Base-by-base conservation (phyloP, 2,797 vertebrate species). In the Anguilla marmorata region DNA sequence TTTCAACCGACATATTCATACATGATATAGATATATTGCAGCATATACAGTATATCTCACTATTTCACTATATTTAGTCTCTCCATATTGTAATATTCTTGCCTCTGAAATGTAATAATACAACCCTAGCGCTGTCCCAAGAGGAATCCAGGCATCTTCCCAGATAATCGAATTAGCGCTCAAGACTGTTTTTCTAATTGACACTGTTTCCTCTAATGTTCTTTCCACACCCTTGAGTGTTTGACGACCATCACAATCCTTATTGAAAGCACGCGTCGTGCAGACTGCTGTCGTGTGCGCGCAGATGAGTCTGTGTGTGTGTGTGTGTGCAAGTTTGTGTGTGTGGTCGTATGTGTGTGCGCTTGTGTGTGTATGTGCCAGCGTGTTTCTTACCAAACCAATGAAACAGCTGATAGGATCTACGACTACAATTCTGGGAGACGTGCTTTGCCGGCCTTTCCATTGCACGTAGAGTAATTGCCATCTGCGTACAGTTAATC, bases 141-240 rank as follows among this genome's bases (percentile, higher is more conserved):
- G 79, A 80, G 79, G 24, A 82, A 82, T 21, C 19, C 79, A 50
- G 27, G 41, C 41, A 82, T 82, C 79, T 82, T 82, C 79, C 79
- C 45, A 82, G 79, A 82, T 82, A 82, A 82, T 82, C 41, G 45
- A 82, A 82, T 48, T 82, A 82, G 79, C 16, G 24, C 79, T 82
- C 79, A 82, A 82, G 79, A 82, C 79, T 82, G 19, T 82, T 82
- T 82, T 45, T 82, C 79, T 82, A 82, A 82, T 82, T 82, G 79
- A 82, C 79, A 82, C 79, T 82, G 79, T 48, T 82, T 82, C 41
- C 45, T 50, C 41, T 82, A 82, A 82, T 82, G 45, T 82, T 82
- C 79, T 45, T 82, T 45, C 79, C 11, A 50, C 79, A 82, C 79
- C 79, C 79, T 82, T 82, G 45, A 82, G 41, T 82, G 79, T 82